Percentiles rank a stretch among this genome's conserved stretches.
These are phyloP conservation scores for Tetragonisca angustula DNA, from an alignment of 2,888 invertebrate genomes.

Conservation along the genomic window DNA sequence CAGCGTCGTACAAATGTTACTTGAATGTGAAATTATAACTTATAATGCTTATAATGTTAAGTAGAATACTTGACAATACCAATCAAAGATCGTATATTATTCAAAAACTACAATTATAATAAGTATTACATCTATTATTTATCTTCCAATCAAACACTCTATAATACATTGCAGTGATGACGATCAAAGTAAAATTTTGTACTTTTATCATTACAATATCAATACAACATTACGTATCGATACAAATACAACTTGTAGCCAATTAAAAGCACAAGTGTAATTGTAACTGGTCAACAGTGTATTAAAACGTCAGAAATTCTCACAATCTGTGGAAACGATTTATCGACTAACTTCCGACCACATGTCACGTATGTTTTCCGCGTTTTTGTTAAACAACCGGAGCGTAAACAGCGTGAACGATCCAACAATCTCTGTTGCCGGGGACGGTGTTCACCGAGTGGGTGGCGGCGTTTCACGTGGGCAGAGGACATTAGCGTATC, in stretches of 20 bases:
- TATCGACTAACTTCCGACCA: background rate
- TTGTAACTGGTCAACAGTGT: background rate
- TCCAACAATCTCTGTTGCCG: constrained; percentile 13
- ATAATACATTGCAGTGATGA: background rate
- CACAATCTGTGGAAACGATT: background rate
- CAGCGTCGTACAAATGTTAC: too few relatives aligned
- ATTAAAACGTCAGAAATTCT: background rate
- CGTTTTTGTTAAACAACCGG: constrained; percentile 24
- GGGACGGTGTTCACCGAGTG: constrained; percentile 29
- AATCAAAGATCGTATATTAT: background rate
- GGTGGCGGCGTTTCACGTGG: constrained; percentile 56
- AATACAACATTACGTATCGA: background rate
- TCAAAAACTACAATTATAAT: background rate
- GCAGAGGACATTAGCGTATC: constrained; percentile 61
- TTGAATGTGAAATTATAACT: too few relatives aligned
- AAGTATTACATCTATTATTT: background rate
- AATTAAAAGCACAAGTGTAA: background rate
- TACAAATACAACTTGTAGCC: background rate
- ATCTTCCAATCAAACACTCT: background rate
- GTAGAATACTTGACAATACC: too few relatives aligned
- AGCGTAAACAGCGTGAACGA: constrained; percentile 13
- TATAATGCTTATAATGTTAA: too few relatives aligned
- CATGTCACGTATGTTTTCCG: constrained; percentile 14
- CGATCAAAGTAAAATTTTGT: background rate
- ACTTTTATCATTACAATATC: background rate